Base-by-base conservation (phyloP, 1,140 invertebrate genomes). In the Hylaeus volcanicus region DNA sequence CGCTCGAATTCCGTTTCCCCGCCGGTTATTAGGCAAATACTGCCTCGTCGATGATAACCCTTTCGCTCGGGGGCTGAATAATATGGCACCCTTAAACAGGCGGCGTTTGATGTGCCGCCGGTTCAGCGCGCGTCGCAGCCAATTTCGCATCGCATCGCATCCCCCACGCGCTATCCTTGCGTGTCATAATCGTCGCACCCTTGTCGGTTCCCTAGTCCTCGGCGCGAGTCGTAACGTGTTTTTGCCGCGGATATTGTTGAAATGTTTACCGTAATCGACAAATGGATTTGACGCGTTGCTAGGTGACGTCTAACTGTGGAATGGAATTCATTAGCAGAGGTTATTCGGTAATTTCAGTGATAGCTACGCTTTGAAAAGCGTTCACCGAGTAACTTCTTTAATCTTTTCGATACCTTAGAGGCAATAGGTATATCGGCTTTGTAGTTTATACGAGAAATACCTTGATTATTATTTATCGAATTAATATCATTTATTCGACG, bases 21-120 rank as follows among this genome's bases (percentile, higher is more conserved):
- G 86, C 77, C 79, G 87, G 89, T 90, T 92, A 91, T 92, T 90
- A 90, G 91, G 91, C 87, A 92, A 92, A 92, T 89, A 89, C 89
- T 60, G 39, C 37, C 56, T 58, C 74, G 79, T 65, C 86, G 70
- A 84, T 88, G 89, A 90, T 89, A 90, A 90, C 89, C 89, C 89
- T 90, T 90, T 90, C 79, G 85, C 87, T 81, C 58, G 58, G 77
- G 61, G 86, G 88, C 82, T 86, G 86, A 90, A 90, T 90, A 90
- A 90, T 90, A 88, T 88, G 75, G 76, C 76, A 83, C 89, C 87
- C 88, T 87, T 90, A 89, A 90, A 90, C 89, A 86, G 82, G 70
- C 73, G 80, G 74, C 89, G 83, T 90, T 90, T 90, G 89, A 90
- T 90, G 89, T 90, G 85, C 84, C 88, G 81, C 85, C 87, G 89